Conservation (phyloP, 1,140 invertebrate species). For the Trichonephila clavata region DNA sequence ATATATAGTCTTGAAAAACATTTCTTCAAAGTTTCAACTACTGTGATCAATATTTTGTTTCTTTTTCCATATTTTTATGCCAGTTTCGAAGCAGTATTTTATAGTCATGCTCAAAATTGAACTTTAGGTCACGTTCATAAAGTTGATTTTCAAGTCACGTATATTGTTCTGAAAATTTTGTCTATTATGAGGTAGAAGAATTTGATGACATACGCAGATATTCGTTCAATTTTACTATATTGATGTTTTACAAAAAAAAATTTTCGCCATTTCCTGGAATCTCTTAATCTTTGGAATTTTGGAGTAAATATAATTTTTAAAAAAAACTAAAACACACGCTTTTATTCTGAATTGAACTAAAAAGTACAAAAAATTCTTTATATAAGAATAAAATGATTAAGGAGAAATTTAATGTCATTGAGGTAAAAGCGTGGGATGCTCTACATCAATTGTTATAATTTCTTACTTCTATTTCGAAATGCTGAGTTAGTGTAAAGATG, state of each 20-base stretch:
- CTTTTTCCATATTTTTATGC: not conserved
- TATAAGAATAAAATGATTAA: too few relatives aligned
- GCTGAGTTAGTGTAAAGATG: too few relatives aligned
- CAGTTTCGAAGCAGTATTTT: not conserved
- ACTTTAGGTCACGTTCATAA: constrained; percentile 22
- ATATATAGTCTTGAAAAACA: not conserved
- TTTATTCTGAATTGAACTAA: too few relatives aligned
- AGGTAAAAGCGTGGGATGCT: too few relatives aligned
- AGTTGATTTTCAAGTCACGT: constrained; percentile 13
- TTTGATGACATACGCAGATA: not conserved
- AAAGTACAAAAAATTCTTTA: too few relatives aligned
- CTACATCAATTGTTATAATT: too few relatives aligned
- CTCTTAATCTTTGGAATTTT: not conserved
- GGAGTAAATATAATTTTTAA: too few relatives aligned
- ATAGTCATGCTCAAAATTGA: constrained; percentile 16
- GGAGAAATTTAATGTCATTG: too few relatives aligned
- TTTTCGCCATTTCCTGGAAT: not conserved
- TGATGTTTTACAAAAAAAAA: not conserved
- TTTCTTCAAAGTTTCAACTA: not conserved
- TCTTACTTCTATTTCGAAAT: too few relatives aligned
- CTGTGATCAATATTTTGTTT: not conserved
- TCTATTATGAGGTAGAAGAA: constrained; percentile 19
- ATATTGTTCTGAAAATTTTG: constrained; percentile 23
- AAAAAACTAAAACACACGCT: too few relatives aligned
- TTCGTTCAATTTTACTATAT: not conserved